Conservation (phyloP, 2,113 vertebrate genomes). For the Herpailurus yagouaroundi region DNA sequence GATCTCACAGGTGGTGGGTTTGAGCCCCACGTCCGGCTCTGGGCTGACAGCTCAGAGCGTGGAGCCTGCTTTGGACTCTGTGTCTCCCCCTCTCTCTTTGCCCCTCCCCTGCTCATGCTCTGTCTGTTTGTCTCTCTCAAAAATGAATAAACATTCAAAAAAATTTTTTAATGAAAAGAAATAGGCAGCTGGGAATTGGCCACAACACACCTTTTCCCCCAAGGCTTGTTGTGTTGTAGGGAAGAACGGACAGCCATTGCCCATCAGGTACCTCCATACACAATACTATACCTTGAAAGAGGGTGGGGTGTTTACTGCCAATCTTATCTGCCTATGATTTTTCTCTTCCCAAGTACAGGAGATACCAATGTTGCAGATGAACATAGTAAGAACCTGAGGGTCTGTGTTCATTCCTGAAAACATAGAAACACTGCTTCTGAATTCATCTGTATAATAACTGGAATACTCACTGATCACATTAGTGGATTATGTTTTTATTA, state of each 20-base stretch:
- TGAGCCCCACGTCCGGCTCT: too few species aligned
- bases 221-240: background rate
- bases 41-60: too few species aligned
- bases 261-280: background rate
- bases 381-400: background rate
- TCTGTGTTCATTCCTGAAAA: background rate
- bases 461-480: background rate
- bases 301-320: background rate
- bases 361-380: background rate
- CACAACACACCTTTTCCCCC: too few species aligned
- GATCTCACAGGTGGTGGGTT: too few species aligned
- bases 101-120: too few species aligned
- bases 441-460: background rate
- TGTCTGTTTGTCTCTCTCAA: too few species aligned
- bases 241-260: too few species aligned
- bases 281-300: background rate
- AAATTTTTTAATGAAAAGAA: background rate
- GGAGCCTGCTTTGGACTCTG: too few species aligned
- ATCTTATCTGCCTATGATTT: background rate
- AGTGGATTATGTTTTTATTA: background rate
- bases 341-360: background rate
- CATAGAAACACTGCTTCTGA: background rate
- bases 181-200: background rate
- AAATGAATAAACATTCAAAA: too few species aligned
- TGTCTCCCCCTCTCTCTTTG: too few species aligned